These are phyloP conservation scores for Magallana gigas DNA, from an alignment of 1,140 invertebrate genomes.

Conservation along the genomic window DNA sequence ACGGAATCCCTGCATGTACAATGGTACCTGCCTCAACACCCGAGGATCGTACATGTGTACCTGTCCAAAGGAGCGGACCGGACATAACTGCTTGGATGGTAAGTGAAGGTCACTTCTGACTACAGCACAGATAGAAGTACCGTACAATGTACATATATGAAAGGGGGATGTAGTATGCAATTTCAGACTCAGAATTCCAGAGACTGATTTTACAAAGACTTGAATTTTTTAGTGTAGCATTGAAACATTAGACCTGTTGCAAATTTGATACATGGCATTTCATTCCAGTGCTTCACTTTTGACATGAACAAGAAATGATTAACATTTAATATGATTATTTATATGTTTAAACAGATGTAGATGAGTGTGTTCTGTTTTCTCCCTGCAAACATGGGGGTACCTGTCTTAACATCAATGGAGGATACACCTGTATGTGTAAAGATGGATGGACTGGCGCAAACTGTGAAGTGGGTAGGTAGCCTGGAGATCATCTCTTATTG, in stretches of 20 bases:
- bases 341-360: conserved; percentile 55
- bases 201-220: no score
- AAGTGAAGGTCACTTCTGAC: not conserved
- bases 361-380: conserved; percentile 77
- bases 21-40: conserved; percentile 89
- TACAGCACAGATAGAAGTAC: no score
- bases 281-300: no score
- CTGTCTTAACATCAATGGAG: conserved; percentile 40
- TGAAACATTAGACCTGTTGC: no score
- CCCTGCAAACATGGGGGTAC: conserved; percentile 44
- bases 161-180: no score
- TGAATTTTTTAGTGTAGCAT: no score
- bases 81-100: conserved; percentile 82
- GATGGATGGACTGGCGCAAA: conserved; percentile 32
- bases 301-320: no score
- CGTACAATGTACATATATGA: no score
- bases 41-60: conserved; percentile 61
- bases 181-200: no score
- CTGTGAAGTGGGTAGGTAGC: conserved; percentile 42
- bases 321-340: not conserved
- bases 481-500: not conserved
- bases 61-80: conserved; percentile 82
- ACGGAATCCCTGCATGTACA: conserved; percentile 92
- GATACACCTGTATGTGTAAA: conserved; percentile 45
- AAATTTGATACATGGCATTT: no score